phyloP scores from a whole-genome alignment of 1,140 invertebrate genomes.

The Lamellibrachia luymesi region DNA sequence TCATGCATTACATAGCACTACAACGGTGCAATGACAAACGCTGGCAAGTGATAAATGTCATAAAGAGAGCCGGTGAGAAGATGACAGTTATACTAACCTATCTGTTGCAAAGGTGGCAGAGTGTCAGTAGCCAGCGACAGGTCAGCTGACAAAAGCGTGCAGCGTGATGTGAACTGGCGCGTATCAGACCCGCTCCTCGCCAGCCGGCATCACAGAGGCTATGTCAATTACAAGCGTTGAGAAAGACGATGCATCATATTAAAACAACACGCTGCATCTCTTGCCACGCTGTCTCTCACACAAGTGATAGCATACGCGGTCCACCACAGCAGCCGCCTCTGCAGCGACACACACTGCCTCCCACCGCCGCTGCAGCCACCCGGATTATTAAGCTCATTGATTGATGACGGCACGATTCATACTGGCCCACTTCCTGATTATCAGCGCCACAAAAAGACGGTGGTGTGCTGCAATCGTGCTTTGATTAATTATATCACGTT shows the following conservation, averaged over 20 bases:
- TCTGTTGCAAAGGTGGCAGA: not conserved
- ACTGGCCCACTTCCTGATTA: conserved; percentile 3
- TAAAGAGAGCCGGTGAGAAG: not conserved
- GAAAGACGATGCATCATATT: conserved; percentile 5
- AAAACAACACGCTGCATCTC: not conserved
- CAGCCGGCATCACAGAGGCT: not conserved
- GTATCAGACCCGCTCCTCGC: not conserved
- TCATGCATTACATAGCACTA: not conserved
- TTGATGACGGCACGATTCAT: conserved; percentile 1
- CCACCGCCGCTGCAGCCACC: not conserved
- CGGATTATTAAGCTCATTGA: not conserved
- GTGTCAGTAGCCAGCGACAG: not conserved
- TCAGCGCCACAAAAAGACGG: not conserved
- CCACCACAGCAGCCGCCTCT: not conserved
- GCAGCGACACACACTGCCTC: too few species aligned
- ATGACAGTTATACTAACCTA: not conserved
- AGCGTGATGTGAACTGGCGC: not conserved
- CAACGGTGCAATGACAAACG: not conserved
- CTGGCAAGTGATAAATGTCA: not conserved
- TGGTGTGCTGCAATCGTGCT: not conserved
- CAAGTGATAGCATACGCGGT: not conserved
- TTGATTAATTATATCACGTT: conserved; percentile 6
- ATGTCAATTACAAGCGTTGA: not conserved
- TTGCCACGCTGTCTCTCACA: not conserved
- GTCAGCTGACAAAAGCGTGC: not conserved